Conservation (phyloP, 2,888 invertebrate genomes). For the Embidobia sp. region DNA sequence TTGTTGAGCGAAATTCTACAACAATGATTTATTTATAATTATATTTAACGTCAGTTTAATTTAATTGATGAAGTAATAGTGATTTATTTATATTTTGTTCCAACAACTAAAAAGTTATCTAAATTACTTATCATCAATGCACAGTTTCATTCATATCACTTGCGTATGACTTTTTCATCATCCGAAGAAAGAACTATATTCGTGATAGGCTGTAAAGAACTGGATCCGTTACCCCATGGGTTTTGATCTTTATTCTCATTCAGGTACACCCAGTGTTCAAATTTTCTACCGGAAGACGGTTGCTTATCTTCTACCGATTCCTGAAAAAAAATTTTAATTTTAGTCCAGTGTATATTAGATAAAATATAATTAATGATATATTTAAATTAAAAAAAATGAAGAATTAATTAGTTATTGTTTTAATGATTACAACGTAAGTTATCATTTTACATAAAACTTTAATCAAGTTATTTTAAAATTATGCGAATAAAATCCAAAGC, state of each 20-base stretch:
- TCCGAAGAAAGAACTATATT: conserved; percentile 75
- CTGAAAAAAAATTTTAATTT: conserved; percentile 13
- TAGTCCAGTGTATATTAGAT: too few species aligned
- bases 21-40: too few species aligned
- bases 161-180: conserved; percentile 69
- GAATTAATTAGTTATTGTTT: too few species aligned
- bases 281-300: conserved; percentile 69
- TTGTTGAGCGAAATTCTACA: not conserved
- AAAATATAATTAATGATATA: too few species aligned
- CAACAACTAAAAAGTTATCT: not conserved
- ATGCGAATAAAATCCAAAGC: too few species aligned
- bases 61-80: too few species aligned
- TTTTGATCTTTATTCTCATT: conserved; percentile 75
- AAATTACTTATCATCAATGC: conserved; percentile 4
- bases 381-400: too few species aligned
- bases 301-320: conserved; percentile 30
- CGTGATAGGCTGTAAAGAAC: conserved; percentile 76
- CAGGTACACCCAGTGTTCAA: conserved; percentile 80
- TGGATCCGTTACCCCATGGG: conserved; percentile 74
- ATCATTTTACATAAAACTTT: too few species aligned
- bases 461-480: too few species aligned
- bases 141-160: conserved; percentile 37
- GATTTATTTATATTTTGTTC: not conserved
- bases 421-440: too few species aligned
- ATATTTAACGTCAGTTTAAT: too few species aligned